Percentiles rank a stretch among this genome's conserved stretches.
phyloP scores from a whole-genome alignment of 2,113 vertebrate genomes.

The Ammospiza caudacuta region DNA sequence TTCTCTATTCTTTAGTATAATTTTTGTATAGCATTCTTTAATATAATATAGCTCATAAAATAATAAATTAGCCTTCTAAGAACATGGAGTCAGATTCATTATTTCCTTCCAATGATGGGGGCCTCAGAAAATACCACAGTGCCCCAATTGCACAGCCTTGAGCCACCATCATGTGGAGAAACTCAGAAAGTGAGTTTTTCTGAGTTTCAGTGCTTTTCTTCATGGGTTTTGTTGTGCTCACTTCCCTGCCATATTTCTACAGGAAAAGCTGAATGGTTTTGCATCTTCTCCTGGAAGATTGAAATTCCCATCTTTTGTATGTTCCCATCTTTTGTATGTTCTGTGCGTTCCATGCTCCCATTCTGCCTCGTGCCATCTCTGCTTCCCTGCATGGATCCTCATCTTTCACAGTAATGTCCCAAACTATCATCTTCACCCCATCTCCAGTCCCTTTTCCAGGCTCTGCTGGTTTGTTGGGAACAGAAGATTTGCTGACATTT shows the following conservation, averaged over 20 bases:
- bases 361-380: neutral
- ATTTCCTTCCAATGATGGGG: too few species aligned
- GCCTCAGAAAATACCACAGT: too few species aligned
- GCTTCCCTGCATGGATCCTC: neutral
- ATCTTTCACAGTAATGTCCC: neutral
- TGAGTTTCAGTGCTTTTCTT: neutral
- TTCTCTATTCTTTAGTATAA: too few species aligned
- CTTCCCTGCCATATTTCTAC: too few species aligned
- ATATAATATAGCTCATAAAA: too few species aligned
- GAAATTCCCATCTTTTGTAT: too few species aligned
- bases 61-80: too few species aligned
- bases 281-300: too few species aligned
- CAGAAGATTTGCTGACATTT: neutral
- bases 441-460: neutral
- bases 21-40: too few species aligned
- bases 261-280: too few species aligned
- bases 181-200: neutral
- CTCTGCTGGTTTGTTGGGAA: neutral
- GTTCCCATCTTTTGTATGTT: neutral
- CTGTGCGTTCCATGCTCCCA: neutral
- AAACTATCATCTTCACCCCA: neutral
- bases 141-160: neutral
- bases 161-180: neutral
- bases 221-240: neutral
- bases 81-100: too few species aligned